phyloP scores from a whole-genome alignment of 2,888 invertebrate species.

The Crematogaster levior region DNA sequence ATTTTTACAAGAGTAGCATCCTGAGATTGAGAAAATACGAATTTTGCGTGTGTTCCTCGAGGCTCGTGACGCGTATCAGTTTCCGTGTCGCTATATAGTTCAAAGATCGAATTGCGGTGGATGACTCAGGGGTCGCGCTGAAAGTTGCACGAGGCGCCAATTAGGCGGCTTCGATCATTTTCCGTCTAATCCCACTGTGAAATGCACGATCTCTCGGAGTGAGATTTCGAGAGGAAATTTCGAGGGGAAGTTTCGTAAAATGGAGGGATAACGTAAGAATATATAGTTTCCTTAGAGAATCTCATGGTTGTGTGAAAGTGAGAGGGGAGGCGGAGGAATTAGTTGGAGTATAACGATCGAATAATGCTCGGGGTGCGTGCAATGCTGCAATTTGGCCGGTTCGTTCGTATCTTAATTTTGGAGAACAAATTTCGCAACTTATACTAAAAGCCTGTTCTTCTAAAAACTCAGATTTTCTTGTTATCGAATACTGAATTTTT shows the following conservation, averaged over 20 bases:
- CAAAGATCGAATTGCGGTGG: conserved; percentile 33
- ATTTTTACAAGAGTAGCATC: background rate
- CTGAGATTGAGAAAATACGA: background rate
- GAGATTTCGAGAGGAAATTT: background rate
- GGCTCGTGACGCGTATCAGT: background rate
- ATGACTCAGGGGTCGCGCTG: conserved; percentile 39
- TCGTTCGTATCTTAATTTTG: background rate
- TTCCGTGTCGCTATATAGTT: background rate
- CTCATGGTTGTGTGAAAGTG: background rate
- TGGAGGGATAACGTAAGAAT: background rate
- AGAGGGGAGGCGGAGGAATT: background rate
- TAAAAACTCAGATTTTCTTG: background rate
- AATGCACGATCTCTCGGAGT: background rate
- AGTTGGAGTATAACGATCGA: conserved; percentile 30
- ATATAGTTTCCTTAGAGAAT: background rate
- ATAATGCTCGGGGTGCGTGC: conserved; percentile 23
- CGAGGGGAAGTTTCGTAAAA: background rate
- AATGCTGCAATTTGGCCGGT: conserved; percentile 37
- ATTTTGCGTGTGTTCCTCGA: background rate
- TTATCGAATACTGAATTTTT: background rate
- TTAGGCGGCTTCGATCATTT: conserved; percentile 11
- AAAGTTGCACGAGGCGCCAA: background rate
- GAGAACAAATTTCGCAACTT: background rate
- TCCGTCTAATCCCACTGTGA: background rate
- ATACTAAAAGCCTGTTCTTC: background rate